Evolutionary conservation across 2,888 invertebrate species (phyloP), one percentile per base, ranked within the genome.

Genomic region (Lacanobia oleracea): DNA sequence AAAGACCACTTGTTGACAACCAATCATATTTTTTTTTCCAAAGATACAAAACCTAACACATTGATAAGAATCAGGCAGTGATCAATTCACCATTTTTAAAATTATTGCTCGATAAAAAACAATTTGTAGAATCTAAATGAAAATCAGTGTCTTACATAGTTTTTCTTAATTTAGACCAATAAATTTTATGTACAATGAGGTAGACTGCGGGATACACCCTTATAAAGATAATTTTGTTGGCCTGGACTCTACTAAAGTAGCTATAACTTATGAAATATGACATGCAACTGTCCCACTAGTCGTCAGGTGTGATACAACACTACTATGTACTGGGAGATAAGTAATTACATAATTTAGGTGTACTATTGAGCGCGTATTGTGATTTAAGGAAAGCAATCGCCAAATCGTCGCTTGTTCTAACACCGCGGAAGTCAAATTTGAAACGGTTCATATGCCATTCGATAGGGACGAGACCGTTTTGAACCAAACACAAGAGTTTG

Each of bases 181-280:
- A 90, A 86, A 79, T 90, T 89, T 88, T 94, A 95, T 94, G 89
- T 95, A 95, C 95, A 96, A 94, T 95, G 95, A 96, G 95, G 95
- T 95, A 96, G 95, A 94, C 93, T 89, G 87, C 82, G 94, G 94
- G 94, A 89, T 86, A 78, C 82, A 82, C 92, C 93, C 93, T 89
- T 92, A 77, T 90, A 90, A 87, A 90, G 84, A 88, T 88, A 90
- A 92, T 92, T 93, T 93, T 91, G 91, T 93, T 92, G 91, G 92
- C 92, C 92, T 89, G 89, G 85, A 90, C 88, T 86, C 83, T 83
- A 87, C 85, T 83, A 81, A 67, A 79, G 76, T 86, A 77, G 80
- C 60, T 81, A 68, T 48, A 79, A 82, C 76, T 72, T 74, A 83
- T 77, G 73, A 75, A n/a, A 62, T 82, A 79, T 60, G 74, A 77